Evolutionary conservation across 2,113 vertebrate genomes (phyloP).

Genomic region (Rissa tridactyla): DNA sequence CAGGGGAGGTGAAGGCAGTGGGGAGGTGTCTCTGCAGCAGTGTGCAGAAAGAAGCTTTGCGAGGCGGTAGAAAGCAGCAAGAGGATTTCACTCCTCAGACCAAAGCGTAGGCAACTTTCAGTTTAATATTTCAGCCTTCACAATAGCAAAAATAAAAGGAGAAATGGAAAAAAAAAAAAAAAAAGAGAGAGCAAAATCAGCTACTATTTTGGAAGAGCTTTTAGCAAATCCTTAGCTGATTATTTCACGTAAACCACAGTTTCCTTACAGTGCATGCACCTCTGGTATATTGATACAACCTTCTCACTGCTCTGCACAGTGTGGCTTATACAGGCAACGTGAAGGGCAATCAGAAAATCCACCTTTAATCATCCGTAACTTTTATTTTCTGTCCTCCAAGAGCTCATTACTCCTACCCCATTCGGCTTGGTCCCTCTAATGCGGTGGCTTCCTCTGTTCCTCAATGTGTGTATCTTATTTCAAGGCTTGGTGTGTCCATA

Average conservation of each 20-base stretch:
- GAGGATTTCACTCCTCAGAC: neutral
- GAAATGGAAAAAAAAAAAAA: neutral
- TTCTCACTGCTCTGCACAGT: neutral
- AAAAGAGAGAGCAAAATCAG: neutral
- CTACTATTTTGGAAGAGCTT: neutral
- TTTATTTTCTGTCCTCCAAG: neutral
- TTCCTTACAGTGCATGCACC: neutral
- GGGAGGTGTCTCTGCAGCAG: neutral
- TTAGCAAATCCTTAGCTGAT: neutral
- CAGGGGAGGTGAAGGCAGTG: neutral
- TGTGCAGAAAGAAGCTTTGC: neutral
- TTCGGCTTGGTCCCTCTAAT: neutral
- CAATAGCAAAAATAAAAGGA: neutral
- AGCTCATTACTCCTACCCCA: neutral
- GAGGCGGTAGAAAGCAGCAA: neutral
- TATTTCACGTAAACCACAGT: neutral
- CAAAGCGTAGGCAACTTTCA: neutral
- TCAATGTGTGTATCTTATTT: neutral
- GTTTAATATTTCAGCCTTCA: neutral
- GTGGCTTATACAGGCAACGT: neutral
- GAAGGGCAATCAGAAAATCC: neutral
- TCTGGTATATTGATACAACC: neutral
- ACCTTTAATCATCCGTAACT: neutral
- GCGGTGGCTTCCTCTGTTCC: neutral
- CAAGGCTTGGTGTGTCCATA: neutral